These are phyloP conservation scores for Laothoe populi DNA, from an alignment of 2,888 invertebrate genomes.

Conservation along the genomic window DNA sequence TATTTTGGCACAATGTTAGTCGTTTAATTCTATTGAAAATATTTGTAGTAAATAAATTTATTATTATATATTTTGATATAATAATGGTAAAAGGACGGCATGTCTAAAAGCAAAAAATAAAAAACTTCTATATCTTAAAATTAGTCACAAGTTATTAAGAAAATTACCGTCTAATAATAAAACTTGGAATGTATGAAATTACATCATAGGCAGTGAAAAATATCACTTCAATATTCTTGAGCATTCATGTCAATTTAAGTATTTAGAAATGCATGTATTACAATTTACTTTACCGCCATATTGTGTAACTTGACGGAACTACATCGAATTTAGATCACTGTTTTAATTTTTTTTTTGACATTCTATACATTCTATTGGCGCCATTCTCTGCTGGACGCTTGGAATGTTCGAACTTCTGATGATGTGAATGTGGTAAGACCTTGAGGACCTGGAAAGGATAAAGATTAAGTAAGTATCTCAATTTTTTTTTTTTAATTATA, in stretches of 20 bases:
- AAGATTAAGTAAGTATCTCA: neutral
- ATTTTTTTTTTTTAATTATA: no score
- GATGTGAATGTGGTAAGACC: slow-evolving; percentile 79
- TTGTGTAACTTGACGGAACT: slow-evolving; percentile 23
- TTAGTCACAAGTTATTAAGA: slow-evolving; percentile 3
- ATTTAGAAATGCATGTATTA: neutral
- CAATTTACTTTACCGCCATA: slow-evolving; percentile 26
- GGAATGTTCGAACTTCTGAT: slow-evolving; percentile 81
- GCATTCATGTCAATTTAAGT: slow-evolving; percentile 39
- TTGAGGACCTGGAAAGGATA: slow-evolving; percentile 66
- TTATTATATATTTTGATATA: slow-evolving; percentile 30
- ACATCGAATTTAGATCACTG: neutral
- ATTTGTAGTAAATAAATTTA: no score
- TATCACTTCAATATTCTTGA: slow-evolving; percentile 57
- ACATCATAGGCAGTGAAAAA: slow-evolving; percentile 52
- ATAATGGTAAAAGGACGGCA: slow-evolving; percentile 34
- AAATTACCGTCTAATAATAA: slow-evolving; percentile 34
- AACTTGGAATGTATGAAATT: slow-evolving; percentile 41
- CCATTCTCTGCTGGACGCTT: slow-evolving; percentile 78
- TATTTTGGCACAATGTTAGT: slow-evolving; percentile 70
- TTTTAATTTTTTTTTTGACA: neutral
- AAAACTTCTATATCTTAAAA: slow-evolving; percentile 4
- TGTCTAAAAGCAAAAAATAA: slow-evolving; percentile 7
- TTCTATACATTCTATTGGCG: slow-evolving; percentile 60
- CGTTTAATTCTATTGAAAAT: slow-evolving; percentile 30